phyloP scores from a whole-genome alignment of 2,797 vertebrate species.

The Telmatherina bonti region DNA sequence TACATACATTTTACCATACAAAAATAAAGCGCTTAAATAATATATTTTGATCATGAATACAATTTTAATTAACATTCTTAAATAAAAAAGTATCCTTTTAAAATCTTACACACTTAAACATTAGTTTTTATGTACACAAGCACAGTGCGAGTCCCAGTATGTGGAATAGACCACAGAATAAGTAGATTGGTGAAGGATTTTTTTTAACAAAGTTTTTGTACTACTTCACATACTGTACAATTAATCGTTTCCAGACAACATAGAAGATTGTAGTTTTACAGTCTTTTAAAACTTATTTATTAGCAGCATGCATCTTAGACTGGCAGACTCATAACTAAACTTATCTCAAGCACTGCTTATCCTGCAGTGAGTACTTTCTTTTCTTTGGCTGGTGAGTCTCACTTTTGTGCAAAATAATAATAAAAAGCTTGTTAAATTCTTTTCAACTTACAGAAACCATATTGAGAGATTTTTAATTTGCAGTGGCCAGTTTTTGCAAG shows the following conservation, averaged over 20 bases:
- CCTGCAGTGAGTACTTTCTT: background rate
- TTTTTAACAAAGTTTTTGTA: conserved; percentile 16
- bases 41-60: conserved; percentile 48
- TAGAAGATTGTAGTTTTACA: conserved; percentile 42
- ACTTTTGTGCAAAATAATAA: conserved; percentile 54
- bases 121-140: conserved; percentile 33
- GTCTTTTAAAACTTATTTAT: conserved; percentile 28
- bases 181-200: conserved; percentile 13
- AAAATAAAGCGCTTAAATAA: conserved; percentile 68
- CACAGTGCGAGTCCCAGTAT: conserved; percentile 45
- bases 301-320: conserved; percentile 56
- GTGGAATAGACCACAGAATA: conserved; percentile 14
- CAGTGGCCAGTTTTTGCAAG: background rate
- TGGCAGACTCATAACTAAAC: background rate
- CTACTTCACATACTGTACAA: background rate
- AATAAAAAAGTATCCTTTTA: conserved; percentile 35
- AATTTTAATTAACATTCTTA: conserved; percentile 29
- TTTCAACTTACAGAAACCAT: background rate
- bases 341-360: background rate
- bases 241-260: conserved; percentile 24
- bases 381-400: conserved; percentile 31
- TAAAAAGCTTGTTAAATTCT: background rate
- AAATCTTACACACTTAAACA: conserved; percentile 10
- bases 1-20: conserved; percentile 53
- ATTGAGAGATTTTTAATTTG: conserved; percentile 11